These are phyloP conservation scores for Drosophila insularis DNA, from an alignment of 1,140 invertebrate genomes.

Conservation along the genomic window DNA sequence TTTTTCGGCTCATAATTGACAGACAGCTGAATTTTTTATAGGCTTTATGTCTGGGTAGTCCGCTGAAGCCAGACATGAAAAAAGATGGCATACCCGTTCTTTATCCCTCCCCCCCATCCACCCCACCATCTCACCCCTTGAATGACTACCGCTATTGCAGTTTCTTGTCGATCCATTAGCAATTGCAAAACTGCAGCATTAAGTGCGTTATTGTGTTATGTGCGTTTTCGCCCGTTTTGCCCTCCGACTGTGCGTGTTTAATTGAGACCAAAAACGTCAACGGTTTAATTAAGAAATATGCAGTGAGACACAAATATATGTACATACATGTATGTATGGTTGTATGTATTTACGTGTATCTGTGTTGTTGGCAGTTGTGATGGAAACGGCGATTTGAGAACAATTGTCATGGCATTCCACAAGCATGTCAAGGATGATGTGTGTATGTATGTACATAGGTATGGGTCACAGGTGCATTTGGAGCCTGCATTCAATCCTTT, in stretches of 20 bases:
- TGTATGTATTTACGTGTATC: too few species aligned
- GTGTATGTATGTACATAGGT: conserved; percentile 26
- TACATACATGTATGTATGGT: background rate
- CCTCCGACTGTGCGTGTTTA: conserved; percentile 21
- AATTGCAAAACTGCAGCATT: conserved; percentile 27
- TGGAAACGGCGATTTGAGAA: background rate
- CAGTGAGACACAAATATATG: conserved; percentile 7
- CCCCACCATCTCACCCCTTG: conserved; percentile 12
- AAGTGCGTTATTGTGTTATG: conserved; percentile 59
- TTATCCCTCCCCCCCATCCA: background rate
- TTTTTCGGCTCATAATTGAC: conserved; percentile 69
- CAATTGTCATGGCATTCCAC: conserved; percentile 71
- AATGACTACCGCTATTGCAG: background rate
- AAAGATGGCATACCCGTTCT: background rate
- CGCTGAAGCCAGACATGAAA: conserved; percentile 9
- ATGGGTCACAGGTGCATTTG: conserved; percentile 43
- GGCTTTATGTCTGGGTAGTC: conserved; percentile 48
- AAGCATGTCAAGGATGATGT: conserved; percentile 77
- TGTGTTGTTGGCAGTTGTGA: background rate
- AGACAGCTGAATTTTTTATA: conserved; percentile 71
- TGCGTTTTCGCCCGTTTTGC: conserved; percentile 10
- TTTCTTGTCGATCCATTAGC: conserved; percentile 13
- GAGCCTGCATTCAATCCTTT: conserved; percentile 13
- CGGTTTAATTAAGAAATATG: conserved; percentile 66
- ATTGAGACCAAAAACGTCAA: conserved; percentile 53